phyloP scores from a whole-genome alignment of 2,113 vertebrate species.

The Chaenocephalus aceratus region DNA sequence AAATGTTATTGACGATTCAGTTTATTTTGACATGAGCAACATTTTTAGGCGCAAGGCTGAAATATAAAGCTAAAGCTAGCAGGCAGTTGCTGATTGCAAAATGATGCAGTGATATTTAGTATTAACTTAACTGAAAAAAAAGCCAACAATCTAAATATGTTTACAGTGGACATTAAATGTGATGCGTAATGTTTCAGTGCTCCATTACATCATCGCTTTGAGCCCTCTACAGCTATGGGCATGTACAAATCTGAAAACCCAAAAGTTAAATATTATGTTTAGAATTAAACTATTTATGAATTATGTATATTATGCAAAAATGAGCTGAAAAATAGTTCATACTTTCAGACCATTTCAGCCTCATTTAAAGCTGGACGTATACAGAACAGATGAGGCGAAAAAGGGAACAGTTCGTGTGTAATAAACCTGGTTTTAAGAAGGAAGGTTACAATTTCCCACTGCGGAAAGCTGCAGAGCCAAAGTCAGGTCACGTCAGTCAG shows the following conservation, averaged over 20 bases:
- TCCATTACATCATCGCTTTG: background rate
- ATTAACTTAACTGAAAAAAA: background rate
- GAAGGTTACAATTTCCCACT: background rate
- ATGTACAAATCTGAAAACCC: no score
- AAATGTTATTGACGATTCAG: no score
- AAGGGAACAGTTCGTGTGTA: constrained; percentile 12
- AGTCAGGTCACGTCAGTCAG: constrained; percentile 10
- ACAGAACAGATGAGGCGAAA: constrained; percentile 17
- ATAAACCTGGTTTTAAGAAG: background rate
- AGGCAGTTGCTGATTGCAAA: background rate
- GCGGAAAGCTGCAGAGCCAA: constrained; percentile 21
- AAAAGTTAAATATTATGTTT: background rate
- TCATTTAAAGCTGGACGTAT: background rate
- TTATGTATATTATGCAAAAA: background rate
- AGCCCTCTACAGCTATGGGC: no score
- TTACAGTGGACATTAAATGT: background rate
- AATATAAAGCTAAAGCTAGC: no score
- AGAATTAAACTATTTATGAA: no score
- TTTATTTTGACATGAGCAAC: no score
- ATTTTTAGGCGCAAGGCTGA: no score
- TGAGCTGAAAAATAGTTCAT: no score
- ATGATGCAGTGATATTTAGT: background rate
- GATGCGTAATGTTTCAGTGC: background rate
- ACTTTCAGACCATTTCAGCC: background rate
- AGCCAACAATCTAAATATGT: background rate